phyloP scores from a whole-genome alignment of 1,140 invertebrate species.

The Pseudoatta argentina region DNA sequence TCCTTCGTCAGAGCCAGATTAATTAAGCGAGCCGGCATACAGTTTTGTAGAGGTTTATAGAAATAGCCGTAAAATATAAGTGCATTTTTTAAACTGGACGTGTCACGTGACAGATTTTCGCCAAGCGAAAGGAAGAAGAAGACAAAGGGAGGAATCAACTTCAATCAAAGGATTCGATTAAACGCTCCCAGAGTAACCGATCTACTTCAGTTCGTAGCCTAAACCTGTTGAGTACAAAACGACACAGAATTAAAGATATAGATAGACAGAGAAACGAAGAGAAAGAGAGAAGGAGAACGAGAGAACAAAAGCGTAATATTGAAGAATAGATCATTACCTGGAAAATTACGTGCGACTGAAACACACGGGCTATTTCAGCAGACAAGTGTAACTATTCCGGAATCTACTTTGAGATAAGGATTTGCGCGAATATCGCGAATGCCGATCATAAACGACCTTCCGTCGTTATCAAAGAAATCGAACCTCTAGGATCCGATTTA shows the following conservation, averaged over 20 bases:
- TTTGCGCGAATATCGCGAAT: not conserved
- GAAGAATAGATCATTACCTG: conserved; percentile 14
- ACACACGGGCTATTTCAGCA: not conserved
- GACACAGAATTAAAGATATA: conserved; percentile 70
- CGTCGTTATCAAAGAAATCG: not conserved
- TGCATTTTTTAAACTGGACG: conserved; percentile 55
- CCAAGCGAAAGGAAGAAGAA: conserved; percentile 43
- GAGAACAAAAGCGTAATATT: conserved; percentile 9
- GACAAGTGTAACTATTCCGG: not conserved
- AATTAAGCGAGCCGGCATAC: conserved; percentile 55
- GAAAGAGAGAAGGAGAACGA: not conserved
- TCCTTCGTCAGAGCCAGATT: conserved; percentile 67
- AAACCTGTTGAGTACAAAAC: conserved; percentile 86
- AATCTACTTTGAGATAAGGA: not conserved
- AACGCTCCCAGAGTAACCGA: conserved; percentile 79
- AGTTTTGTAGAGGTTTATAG: conserved; percentile 58
- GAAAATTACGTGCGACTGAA: conserved; percentile 19
- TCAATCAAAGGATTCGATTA: conserved; percentile 55
- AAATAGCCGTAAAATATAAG: conserved; percentile 60
- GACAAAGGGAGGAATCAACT: conserved; percentile 38
- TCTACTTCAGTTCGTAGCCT: conserved; percentile 87
- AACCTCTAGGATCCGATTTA: not conserved
- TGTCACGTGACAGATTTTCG: conserved; percentile 54
- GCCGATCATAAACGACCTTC: not conserved
- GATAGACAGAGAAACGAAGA: conserved; percentile 55